Conservation (phyloP, 1,140 invertebrate genomes). For the Leptopilina clavipes region DNA sequence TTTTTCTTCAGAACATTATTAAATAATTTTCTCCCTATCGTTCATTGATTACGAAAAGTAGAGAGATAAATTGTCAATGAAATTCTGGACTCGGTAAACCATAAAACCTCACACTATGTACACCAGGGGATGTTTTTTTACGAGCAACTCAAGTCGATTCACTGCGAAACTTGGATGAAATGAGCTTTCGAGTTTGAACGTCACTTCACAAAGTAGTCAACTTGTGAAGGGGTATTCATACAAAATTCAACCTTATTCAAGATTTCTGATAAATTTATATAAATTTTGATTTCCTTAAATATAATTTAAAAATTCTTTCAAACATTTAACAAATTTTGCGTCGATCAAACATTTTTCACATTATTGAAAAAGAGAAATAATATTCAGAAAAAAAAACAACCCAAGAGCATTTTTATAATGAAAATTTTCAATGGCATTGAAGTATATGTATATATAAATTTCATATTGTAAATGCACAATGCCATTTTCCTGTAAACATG, state of each 20-base stretch:
- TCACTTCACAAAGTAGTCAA: slow-evolving; percentile 19
- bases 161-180: slow-evolving; percentile 12
- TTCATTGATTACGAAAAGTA: background rate
- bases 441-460: too few species aligned
- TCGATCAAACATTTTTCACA: too few species aligned
- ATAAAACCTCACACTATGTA: background rate
- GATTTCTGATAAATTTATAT: background rate
- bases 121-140: background rate
- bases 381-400: too few species aligned
- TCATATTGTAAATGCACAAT: background rate
- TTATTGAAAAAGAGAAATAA: too few species aligned
- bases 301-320: too few species aligned
- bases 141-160: slow-evolving; percentile 2
- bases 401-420: background rate
- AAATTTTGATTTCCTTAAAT: background rate
- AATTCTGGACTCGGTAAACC: background rate
- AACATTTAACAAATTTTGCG: too few species aligned
- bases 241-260: background rate
- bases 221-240: background rate
- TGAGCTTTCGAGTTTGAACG: slow-evolving; percentile 29
- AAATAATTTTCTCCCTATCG: background rate
- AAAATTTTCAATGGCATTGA: background rate
- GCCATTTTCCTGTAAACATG: background rate
- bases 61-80: slow-evolving; percentile 4
- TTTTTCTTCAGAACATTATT: background rate